Base-by-base conservation (phyloP, 1,140 invertebrate species). In the Platyura marginata region DNA sequence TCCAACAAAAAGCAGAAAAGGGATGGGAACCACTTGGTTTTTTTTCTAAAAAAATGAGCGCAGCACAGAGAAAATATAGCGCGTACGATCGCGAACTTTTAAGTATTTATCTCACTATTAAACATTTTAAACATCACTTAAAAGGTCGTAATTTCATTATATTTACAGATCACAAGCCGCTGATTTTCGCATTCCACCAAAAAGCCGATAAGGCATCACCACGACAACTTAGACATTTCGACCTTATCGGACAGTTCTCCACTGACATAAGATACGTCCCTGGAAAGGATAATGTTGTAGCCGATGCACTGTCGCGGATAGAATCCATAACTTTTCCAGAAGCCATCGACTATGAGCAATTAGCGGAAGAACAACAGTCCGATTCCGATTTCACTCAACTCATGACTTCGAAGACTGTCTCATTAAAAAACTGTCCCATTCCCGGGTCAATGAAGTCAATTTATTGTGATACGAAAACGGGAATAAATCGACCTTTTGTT, bases 31-130 rank as follows among this genome's bases (percentile, higher is more conserved):
- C 63, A 6, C 43, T 67, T 1, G 56, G 44, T 8, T 68, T 65
- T 46, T 64, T 59, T 42, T 59, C 53, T 8, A 56, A 48, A 40
- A 57, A 55, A 42, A 43, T 64, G 5, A 48, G 36, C 5, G n/a
- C 45, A 10, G 19, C 56, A 2, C 43, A 62, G 40, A 40, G n/a
- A 9, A 54, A 52, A 33, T 57, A 58, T 23, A 46, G 37, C 19
- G 48, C 55, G 1, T 64, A 62, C 42, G 54, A 66, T 47, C 41
- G 61, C 4, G 60, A 68, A 49, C 48, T 69, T 0, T 40, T 59
- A 0, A 57, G 55, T 3, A 51, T 55, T 5, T 61, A 54, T 44
- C n/a, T n/a, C 9, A 43, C 52, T 2, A 46, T 62, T 2, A 49
- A 52, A 43, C 46, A 47, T 43, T 63, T 65, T 43, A 34, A 43